Evolutionary conservation across 2,113 vertebrate species (phyloP), one percentile per base, ranked within the genome.

Genomic region (Pluvianellus socialis): DNA sequence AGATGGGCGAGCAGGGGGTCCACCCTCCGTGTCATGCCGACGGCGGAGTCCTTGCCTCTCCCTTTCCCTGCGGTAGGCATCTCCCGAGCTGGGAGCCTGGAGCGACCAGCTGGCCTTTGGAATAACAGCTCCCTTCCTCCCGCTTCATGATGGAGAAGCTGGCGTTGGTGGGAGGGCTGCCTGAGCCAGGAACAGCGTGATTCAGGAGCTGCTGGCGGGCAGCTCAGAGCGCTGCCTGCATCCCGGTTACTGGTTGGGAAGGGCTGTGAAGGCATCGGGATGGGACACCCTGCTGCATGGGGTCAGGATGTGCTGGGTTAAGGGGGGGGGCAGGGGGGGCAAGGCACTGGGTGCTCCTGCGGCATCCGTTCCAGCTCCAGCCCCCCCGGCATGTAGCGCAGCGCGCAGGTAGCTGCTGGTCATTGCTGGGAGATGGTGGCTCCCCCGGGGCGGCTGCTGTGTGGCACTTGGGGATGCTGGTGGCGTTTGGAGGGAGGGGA

Each of bases 181-280:
- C 96, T 96, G 96, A 91, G 96, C 93, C 96, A 94, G 96, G 96
- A 96, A 90, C 88, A 90, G 88, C 7, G 53, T 94, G 96, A 96
- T 82, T 94, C 86, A 89, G 95, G 96, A 96, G 92, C 96, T 88
- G 92, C 96, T 87, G 94, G 91, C 83, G 89, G 90, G 75, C 88
- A 74, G 90, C 96, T 96, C 50, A 0, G 86, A 92, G 91, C 2
- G 2, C 89, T 90, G 94, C 90, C 91, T 88, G 86, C 90, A 77
- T 88, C 83, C 66, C 75, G 4, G 56, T 59, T 93, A 42, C 56
- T 42, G 50, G 35, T 38, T 17, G 16, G 52, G 38, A 38, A 79
- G 71, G 67, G 32, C 49, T 62, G 49, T 0, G 66, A 38, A 68
- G 49, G 49, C 81, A 38, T 33, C 1, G 3, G 66, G 74, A 16